Conservation (phyloP, 2,113 vertebrate species). For the Axis porcinus region DNA sequence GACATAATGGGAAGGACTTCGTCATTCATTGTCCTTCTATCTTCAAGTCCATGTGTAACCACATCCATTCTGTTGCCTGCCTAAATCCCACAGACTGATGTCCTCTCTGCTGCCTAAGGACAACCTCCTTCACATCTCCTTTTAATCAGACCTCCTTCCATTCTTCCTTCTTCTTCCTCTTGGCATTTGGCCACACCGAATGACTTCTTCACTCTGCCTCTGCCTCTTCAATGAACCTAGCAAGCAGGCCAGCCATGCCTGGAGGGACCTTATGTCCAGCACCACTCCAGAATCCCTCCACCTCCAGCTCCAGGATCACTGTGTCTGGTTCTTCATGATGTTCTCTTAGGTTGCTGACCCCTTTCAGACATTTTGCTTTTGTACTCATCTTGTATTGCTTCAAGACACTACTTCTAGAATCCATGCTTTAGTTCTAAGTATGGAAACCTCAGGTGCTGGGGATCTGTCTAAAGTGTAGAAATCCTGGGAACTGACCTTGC, state of each 20-base stretch:
- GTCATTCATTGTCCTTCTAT: background rate
- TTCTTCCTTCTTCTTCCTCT: background rate
- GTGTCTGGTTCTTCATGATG: background rate
- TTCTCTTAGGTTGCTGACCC: rapidly evolving
- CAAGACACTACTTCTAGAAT: background rate
- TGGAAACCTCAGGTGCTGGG: background rate
- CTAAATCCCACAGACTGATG: background rate
- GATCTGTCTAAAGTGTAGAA: background rate
- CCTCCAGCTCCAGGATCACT: background rate
- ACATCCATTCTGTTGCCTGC: background rate
- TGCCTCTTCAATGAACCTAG: background rate
- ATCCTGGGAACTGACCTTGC: background rate
- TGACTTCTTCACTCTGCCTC: background rate
- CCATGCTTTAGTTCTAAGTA: background rate
- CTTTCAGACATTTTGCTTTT: background rate
- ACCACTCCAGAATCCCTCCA: background rate
- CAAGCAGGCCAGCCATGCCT: too few species aligned
- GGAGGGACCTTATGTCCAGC: rapidly evolving
- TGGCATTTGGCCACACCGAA: too few species aligned
- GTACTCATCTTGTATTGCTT: background rate
- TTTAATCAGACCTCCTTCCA: background rate
- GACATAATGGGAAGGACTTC: background rate
- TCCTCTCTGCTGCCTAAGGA: background rate
- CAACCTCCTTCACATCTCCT: background rate
- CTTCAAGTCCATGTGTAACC: background rate